These are phyloP conservation scores for Hirudinaria manillensis DNA, from an alignment of 2,888 invertebrate species.

Conservation along the genomic window DNA sequence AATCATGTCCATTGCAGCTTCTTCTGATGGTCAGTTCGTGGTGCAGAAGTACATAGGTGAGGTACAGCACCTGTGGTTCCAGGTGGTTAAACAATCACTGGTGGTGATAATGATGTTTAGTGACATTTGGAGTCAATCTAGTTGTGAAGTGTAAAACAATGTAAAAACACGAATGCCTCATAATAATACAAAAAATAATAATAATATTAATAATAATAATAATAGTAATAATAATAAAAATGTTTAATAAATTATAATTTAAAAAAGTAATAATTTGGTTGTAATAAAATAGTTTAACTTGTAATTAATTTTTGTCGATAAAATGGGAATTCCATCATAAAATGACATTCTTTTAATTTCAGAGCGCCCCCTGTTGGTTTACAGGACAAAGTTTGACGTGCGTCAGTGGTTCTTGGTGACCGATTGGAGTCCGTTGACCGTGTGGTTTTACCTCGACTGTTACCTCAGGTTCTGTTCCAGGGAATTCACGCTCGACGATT, in stretches of 20 bases:
- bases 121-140: too few relatives aligned
- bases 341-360: slow-evolving; percentile 39
- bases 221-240: too few relatives aligned
- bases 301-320: background rate
- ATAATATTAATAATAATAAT: too few relatives aligned
- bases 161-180: too few relatives aligned
- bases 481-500: slow-evolving; percentile 71
- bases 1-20: slow-evolving; percentile 59
- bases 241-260: too few relatives aligned
- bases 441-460: slow-evolving; percentile 89
- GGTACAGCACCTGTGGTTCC: slow-evolving; percentile 1
- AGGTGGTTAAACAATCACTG: background rate
- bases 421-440: slow-evolving; percentile 77
- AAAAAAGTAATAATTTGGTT: too few relatives aligned
- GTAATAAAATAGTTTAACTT: too few relatives aligned
- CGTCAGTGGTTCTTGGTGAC: slow-evolving; percentile 91
- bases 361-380: slow-evolving; percentile 81
- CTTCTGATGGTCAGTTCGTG: slow-evolving; percentile 60
- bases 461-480: slow-evolving; percentile 79
- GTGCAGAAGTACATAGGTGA: slow-evolving; percentile 93
- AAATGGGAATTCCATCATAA: background rate
- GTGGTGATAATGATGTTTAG: too few relatives aligned
- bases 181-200: too few relatives aligned
- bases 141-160: too few relatives aligned
- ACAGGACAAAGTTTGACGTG: slow-evolving; percentile 88